Percentiles rank a stretch among this genome's conserved stretches.
Conservation (phyloP, 2,888 invertebrate species). For the Polydrusus pterygomalis region DNA sequence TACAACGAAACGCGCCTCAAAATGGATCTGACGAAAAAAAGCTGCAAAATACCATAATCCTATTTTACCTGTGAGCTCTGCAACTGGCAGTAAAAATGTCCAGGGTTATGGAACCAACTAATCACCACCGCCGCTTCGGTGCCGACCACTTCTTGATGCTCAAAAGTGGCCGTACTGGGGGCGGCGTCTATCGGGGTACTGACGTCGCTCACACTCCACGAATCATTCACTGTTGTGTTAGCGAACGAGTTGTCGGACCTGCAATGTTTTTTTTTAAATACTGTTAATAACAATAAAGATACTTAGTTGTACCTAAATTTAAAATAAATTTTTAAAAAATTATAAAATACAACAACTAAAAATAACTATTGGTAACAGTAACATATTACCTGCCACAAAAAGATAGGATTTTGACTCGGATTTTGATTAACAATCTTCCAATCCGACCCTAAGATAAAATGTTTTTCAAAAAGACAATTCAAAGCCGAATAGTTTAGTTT, state of each 20-base stretch:
- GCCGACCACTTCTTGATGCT: slow-evolving; percentile 69
- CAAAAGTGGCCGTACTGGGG: slow-evolving; percentile 60
- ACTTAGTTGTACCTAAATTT: too few relatives aligned
- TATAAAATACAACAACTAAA: too few relatives aligned
- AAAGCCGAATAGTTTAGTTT: too few relatives aligned
- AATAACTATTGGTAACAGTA: too few relatives aligned
- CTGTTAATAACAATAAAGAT: background rate
- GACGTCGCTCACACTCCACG: slow-evolving; percentile 62
- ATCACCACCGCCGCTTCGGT: slow-evolving; percentile 76
- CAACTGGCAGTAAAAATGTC: slow-evolving; percentile 77
- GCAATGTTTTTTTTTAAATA: background rate
- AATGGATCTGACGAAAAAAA: too few relatives aligned
- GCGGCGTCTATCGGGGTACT: slow-evolving; percentile 61
- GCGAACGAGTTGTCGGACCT: slow-evolving; percentile 42
- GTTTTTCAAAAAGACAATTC: too few relatives aligned
- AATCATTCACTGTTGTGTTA: slow-evolving; percentile 54
- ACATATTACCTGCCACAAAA: too few relatives aligned
- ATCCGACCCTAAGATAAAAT: too few relatives aligned
- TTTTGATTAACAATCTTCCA: too few relatives aligned
- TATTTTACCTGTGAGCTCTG: slow-evolving; percentile 61
- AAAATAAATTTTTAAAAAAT: too few relatives aligned
- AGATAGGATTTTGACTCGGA: too few relatives aligned
- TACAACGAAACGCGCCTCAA: too few relatives aligned
- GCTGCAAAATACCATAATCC: background rate
- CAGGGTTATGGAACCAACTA: slow-evolving; percentile 85